Conservation (phyloP, 2,888 invertebrate species). For the Dolichomitus sp. region DNA sequence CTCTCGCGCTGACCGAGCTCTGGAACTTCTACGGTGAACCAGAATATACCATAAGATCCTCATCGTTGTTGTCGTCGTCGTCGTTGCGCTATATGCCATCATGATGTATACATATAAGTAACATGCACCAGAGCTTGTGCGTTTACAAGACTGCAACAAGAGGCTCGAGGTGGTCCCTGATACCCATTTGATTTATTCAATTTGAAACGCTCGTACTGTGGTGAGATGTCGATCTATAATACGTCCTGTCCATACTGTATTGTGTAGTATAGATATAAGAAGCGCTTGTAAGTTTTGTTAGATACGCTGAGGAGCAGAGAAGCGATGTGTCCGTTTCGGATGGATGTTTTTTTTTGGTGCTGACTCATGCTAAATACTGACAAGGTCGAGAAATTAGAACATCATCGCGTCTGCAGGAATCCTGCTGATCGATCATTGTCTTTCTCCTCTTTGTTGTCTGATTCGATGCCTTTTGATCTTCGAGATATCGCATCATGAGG, state of each 20-base stretch:
- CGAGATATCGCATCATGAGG: background rate
- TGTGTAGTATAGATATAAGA: constrained; percentile 11
- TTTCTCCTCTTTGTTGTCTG: background rate
- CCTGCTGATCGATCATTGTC: constrained; percentile 37
- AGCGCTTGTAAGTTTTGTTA: constrained; percentile 16
- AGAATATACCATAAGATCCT: constrained; percentile 26
- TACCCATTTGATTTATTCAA: constrained; percentile 78
- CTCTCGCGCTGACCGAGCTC: constrained; percentile 71
- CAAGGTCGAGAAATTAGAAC: constrained; percentile 58
- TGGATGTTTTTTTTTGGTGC: background rate
- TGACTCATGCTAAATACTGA: constrained; percentile 48
- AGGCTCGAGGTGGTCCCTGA: constrained; percentile 26
- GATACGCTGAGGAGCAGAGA: constrained; percentile 1
- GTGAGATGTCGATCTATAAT: constrained; percentile 67
- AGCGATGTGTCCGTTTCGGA: constrained; percentile 16
- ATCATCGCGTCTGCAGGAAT: constrained; percentile 13
- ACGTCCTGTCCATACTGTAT: constrained; percentile 20
- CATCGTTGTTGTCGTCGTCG: constrained; percentile 39
- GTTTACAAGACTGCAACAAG: constrained; percentile 30
- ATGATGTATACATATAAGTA: constrained; percentile 13
- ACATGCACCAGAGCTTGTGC: constrained; percentile 17
- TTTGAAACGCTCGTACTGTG: constrained; percentile 66
- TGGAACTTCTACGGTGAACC: constrained; percentile 70
- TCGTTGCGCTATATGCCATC: constrained; percentile 30
- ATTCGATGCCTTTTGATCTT: constrained; percentile 5